These are phyloP conservation scores for Gymnoscopelus microlampas DNA, from an alignment of 2,797 vertebrate genomes.

Conservation along the genomic window DNA sequence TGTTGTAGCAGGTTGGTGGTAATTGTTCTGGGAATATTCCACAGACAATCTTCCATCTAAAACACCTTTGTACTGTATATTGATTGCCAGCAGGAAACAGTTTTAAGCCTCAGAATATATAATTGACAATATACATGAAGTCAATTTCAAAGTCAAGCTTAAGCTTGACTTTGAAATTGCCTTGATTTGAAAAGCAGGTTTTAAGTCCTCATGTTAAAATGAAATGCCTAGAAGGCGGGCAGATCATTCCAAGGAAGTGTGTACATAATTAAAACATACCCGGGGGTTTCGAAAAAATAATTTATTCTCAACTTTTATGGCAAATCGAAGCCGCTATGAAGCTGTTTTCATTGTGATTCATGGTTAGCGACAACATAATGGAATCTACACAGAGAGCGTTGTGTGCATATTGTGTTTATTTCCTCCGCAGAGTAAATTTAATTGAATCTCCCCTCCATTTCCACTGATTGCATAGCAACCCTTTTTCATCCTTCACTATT, in stretches of 20 bases:
- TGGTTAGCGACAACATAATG: slow-evolving; percentile 72
- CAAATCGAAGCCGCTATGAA: slow-evolving; percentile 60
- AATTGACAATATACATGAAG: neutral
- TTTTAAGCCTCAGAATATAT: slow-evolving; percentile 15
- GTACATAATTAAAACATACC: slow-evolving; percentile 73
- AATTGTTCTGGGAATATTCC: slow-evolving; percentile 23
- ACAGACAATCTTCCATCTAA: slow-evolving; percentile 12
- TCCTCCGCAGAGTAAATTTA: slow-evolving; percentile 69
- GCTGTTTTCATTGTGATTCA: slow-evolving; percentile 71
- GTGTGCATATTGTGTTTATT: slow-evolving; percentile 62
- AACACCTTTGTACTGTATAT: slow-evolving; percentile 32
- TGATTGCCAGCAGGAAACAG: slow-evolving; percentile 39
- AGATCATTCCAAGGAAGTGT: slow-evolving; percentile 62
- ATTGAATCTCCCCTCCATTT: slow-evolving; percentile 71
- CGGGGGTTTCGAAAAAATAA: slow-evolving; percentile 66
- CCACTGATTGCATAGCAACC: slow-evolving; percentile 69
- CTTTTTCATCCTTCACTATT: slow-evolving; percentile 66
- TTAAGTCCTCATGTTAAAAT: slow-evolving; percentile 45
- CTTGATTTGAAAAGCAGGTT: slow-evolving; percentile 40
- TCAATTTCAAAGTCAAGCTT: no score
- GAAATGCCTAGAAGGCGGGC: slow-evolving; percentile 53
- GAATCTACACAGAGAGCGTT: slow-evolving; percentile 59
- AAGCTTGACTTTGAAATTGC: slow-evolving; percentile 46
- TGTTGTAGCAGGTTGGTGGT: slow-evolving; percentile 33
- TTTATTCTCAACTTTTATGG: slow-evolving; percentile 64